Evolutionary conservation across 1,140 invertebrate genomes (phyloP), one percentile per base, ranked within the genome.

Genomic region (Phortica variegata): DNA sequence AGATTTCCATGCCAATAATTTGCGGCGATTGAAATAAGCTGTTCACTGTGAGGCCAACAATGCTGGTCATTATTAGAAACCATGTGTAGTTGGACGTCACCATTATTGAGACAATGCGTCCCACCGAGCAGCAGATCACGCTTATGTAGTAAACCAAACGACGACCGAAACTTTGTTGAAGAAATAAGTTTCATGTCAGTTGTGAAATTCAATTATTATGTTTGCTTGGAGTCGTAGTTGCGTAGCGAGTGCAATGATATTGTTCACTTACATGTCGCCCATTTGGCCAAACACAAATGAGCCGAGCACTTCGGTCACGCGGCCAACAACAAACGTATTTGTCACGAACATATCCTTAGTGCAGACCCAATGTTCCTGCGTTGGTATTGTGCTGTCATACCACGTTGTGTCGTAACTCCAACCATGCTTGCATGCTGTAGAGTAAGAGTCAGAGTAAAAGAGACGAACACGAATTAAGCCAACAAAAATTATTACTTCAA

Each of bases 261-360:
- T n/a, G n/a, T n/a, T n/a, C n/a, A 77, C 77, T 77, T 77, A 82
- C 81, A 58, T 72, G 55, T 83, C 81, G 46, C 78, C 80, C 56
- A 82, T 62, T 60, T 79, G 77, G 48, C 81, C 80, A 51, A 82
- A 75, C 47, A 81, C 54, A 61, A 81, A 75, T 45, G 78, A 78
- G 29, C 80, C 81, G 32, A 81, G 48, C 44, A 80, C 75, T 60
- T 80, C 79, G 15, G 79, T 81, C 23, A 79, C 70, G 52, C 79
- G 79, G 43, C 71, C 73, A 46, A 78, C 71, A 12, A 78, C 76
- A 47, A 81, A 79, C 38, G 77, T 70, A 66, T 82, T 80, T 51
- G 79, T 77, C 37, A 78, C 72, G 50, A 77, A 75, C 48, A 81
- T 65, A 53, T 77, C 69, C 55, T 80, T 77, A n/a, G 78, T 73